Conservation (phyloP, 2,113 vertebrate species). For the Spea multiplicata region DNA sequence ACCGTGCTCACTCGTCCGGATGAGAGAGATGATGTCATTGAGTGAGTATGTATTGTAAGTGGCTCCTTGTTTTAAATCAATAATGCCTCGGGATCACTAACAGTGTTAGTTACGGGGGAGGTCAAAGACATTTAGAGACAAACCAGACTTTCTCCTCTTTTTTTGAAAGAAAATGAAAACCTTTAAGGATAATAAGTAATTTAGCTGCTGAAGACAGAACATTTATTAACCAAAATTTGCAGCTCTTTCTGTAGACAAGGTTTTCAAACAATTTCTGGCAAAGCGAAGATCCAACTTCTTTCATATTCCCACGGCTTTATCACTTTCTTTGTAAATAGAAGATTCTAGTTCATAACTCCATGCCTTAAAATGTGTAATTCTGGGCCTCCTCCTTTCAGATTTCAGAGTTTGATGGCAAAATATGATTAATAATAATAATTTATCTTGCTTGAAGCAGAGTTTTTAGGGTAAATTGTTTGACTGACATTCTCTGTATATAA, state of each 20-base stretch:
- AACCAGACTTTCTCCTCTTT: slow-evolving; percentile 38
- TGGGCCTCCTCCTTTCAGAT: no score
- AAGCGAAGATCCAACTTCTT: background rate
- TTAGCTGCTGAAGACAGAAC: slow-evolving; percentile 10
- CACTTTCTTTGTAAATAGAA: slow-evolving; percentile 18
- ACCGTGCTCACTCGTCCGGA: slow-evolving; percentile 4
- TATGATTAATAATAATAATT: no score
- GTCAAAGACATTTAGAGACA: slow-evolving; percentile 23
- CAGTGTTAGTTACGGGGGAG: slow-evolving; percentile 40
- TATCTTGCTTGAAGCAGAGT: no score
- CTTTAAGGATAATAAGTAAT: slow-evolving; percentile 31
- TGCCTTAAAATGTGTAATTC: no score
- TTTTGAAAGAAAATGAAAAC: slow-evolving; percentile 11
- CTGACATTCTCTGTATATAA: no score
- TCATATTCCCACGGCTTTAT: slow-evolving; percentile 36
- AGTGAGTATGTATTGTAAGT: slow-evolving; percentile 15
- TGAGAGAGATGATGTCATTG: slow-evolving; percentile 36
- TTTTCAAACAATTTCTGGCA: slow-evolving; percentile 42
- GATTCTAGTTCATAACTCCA: no score
- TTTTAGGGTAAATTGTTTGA: no score
- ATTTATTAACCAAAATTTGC: slow-evolving; percentile 29
- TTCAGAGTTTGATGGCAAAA: no score
- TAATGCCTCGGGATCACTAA: slow-evolving; percentile 10
- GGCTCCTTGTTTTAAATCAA: slow-evolving; percentile 36
- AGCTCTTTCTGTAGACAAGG: slow-evolving; percentile 16